Evolutionary conservation across 1,140 invertebrate genomes (phyloP).

Genomic region (Gryon sp.): DNA sequence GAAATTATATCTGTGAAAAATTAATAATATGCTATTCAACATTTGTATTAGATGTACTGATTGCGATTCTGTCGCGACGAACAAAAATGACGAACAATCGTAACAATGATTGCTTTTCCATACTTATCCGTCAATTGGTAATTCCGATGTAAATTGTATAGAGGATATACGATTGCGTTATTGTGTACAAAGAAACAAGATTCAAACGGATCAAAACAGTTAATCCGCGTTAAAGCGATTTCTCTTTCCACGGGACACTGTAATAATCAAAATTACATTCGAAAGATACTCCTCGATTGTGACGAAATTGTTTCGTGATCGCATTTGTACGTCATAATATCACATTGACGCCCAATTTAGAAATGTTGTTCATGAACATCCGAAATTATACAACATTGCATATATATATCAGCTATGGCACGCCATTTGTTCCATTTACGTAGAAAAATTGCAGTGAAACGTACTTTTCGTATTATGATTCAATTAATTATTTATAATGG

Average conservation of each 20-base stretch:
- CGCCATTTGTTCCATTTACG: no score
- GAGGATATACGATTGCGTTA: constrained; percentile 12
- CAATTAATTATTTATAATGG: no score
- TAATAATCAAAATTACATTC: constrained; percentile 46
- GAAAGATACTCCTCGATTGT: constrained; percentile 4
- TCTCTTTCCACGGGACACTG: constrained; percentile 17
- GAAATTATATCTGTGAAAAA: no score
- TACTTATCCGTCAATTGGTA: constrained; percentile 31
- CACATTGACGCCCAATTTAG: no score
- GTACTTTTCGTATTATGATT: no score
- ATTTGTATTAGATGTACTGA: not conserved
- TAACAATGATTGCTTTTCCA: constrained; percentile 21
- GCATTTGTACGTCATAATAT: not conserved
- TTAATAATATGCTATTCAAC: no score
- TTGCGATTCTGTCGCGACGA: not conserved
- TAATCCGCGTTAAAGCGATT: constrained; percentile 43
- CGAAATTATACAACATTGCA: no score
- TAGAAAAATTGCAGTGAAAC: no score
- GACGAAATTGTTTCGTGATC: constrained; percentile 12
- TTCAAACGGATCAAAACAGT: constrained; percentile 45
- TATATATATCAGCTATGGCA: no score
- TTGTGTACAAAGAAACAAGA: constrained; percentile 36
- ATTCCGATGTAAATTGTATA: constrained; percentile 45
- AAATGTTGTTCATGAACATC: no score
- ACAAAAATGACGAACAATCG: constrained; percentile 27